Percentiles rank a stretch among this genome's conserved stretches.
These are phyloP conservation scores for Parus major DNA, from an alignment of 2,113 vertebrate species.

Conservation along the genomic window DNA sequence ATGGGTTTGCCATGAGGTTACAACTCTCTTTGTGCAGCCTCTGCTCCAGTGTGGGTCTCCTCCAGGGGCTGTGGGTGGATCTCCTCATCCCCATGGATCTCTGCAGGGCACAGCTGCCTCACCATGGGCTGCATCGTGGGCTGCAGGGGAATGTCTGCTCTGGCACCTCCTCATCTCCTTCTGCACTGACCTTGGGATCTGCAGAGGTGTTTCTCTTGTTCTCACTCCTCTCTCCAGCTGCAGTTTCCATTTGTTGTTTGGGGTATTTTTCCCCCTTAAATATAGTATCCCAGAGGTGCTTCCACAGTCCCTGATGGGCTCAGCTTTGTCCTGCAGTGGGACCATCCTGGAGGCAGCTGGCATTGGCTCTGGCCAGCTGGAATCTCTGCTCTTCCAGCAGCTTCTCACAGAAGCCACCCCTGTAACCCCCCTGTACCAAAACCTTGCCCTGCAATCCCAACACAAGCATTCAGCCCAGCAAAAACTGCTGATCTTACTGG, in stretches of 20 bases:
- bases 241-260: not conserved
- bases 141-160: not conserved
- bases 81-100: not conserved
- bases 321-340: not conserved
- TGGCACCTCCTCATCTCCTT: not conserved
- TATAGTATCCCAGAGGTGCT: not conserved
- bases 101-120: not conserved
- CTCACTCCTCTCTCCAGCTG: not conserved
- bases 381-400: not conserved
- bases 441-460: not conserved
- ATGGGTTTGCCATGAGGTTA: not conserved
- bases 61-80: not conserved
- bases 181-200: not conserved
- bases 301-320: not conserved
- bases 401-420: not conserved
- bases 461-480: not conserved
- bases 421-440: not conserved
- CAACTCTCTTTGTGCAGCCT: not conserved
- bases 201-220: not conserved
- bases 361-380: not conserved
- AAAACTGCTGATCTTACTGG: not conserved
- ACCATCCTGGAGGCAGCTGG: not conserved
- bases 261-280: rapidly evolving
- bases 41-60: not conserved
- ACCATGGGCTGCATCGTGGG: no score